Evolutionary conservation across 2,797 vertebrate species (phyloP).

Genomic region (Paedocypris micromegethes): DNA sequence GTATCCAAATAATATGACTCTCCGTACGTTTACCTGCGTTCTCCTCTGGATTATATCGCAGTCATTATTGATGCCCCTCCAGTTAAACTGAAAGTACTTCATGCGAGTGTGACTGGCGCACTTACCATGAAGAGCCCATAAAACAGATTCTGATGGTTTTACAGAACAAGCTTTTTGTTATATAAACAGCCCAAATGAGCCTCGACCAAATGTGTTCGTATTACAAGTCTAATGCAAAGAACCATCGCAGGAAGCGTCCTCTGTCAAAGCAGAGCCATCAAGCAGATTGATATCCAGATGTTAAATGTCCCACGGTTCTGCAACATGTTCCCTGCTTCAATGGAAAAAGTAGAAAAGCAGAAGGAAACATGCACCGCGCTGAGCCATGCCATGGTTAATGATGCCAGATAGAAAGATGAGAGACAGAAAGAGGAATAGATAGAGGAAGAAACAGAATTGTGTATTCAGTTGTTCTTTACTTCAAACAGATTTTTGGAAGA

Average conservation of each 20-base stretch:
- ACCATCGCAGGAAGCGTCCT: conserved; percentile 26
- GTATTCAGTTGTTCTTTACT: conserved; percentile 34
- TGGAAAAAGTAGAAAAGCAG: conserved; percentile 21
- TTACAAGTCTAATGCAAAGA: conserved; percentile 27
- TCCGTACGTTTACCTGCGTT: neutral
- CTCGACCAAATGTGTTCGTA: conserved; percentile 24
- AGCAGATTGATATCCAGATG: conserved; percentile 40
- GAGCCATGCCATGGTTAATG: conserved; percentile 40
- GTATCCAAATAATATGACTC: too few relatives aligned
- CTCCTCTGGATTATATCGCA: neutral
- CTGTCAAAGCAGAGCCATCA: conserved; percentile 34
- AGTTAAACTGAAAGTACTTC: neutral
- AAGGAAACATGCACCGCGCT: conserved; percentile 21
- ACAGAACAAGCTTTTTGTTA: conserved; percentile 19
- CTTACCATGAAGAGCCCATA: conserved; percentile 13
- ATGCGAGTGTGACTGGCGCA: conserved; percentile 10
- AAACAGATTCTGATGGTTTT: conserved; percentile 16
- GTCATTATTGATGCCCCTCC: neutral
- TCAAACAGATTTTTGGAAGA: conserved; percentile 21
- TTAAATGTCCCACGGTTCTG: conserved; percentile 39
- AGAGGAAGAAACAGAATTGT: conserved; percentile 24
- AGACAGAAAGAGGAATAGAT: conserved; percentile 31
- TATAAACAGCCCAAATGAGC: conserved; percentile 24
- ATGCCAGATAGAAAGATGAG: conserved; percentile 33
- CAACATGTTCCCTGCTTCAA: conserved; percentile 39